Evolutionary conservation across 2,113 vertebrate species (phyloP).

Genomic region (Plectropomus leopardus): DNA sequence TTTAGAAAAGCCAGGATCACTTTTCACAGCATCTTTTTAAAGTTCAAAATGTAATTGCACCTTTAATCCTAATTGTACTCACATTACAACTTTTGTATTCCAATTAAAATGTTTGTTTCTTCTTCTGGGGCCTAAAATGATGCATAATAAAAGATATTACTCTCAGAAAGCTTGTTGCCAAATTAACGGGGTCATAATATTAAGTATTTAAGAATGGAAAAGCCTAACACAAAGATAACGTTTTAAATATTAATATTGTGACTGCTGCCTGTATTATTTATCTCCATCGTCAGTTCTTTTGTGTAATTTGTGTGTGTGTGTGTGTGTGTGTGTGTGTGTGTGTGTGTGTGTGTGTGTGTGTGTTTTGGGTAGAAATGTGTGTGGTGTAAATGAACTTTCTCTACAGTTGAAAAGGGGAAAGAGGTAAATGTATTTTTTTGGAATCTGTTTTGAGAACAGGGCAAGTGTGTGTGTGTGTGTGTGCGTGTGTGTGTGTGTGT

Average conservation of each 20-base stretch:
- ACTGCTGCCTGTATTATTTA: background rate
- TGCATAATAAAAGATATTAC: slow-evolving; percentile 13
- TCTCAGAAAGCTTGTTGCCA: background rate
- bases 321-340: slow-evolving; percentile 1
- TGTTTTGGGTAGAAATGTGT: no score
- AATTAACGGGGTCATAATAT: slow-evolving; percentile 29
- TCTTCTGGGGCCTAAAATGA: background rate
- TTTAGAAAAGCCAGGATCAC: background rate
- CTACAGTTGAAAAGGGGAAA: no score
- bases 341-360: background rate
- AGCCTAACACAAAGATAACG: background rate
- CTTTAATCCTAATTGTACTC: background rate
- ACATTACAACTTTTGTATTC: slow-evolving; percentile 4
- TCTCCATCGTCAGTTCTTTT: no score
- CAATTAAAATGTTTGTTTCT: background rate
- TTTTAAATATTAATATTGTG: slow-evolving; percentile 9
- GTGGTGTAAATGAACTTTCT: no score
- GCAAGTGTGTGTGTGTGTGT: background rate
- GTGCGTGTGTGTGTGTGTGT: background rate
- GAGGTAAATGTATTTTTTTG: background rate
- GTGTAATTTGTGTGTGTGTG: background rate
- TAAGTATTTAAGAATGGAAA: slow-evolving; percentile 21
- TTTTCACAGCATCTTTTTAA: background rate
- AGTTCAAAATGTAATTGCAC: background rate
- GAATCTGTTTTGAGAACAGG: no score